A percentile compares a stretch with the other conserved stretches of the same genome.
Conservation (phyloP, 2,888 invertebrate genomes). For the Gymnosoma rotundatum region DNA sequence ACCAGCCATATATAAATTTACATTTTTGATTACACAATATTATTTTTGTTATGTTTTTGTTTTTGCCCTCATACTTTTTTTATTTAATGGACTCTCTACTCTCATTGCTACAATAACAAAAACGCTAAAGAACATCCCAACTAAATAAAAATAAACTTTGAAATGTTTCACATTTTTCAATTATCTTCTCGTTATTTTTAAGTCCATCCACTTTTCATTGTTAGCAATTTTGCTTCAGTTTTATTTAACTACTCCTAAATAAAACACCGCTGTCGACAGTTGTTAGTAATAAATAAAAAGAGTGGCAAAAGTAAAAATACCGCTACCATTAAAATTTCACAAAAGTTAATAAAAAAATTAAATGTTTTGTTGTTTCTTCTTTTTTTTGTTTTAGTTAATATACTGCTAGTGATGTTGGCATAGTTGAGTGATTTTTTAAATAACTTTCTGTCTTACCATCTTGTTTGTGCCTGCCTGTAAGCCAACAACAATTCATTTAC, state of each 20-base stretch:
- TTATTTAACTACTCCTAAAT: background rate
- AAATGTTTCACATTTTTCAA: slow-evolving; percentile 15
- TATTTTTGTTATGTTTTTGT: background rate
- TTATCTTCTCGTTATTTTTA: background rate
- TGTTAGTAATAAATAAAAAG: background rate
- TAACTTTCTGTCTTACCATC: background rate
- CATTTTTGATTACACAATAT: slow-evolving; percentile 58
- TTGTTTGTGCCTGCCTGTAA: slow-evolving; percentile 12
- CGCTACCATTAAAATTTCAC: slow-evolving; percentile 49
- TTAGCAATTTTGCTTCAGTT: too few species aligned
- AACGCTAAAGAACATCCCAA: background rate
- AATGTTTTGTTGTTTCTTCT: slow-evolving; percentile 17
- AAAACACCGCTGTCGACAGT: background rate
- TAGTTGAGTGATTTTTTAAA: slow-evolving; percentile 31
- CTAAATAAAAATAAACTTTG: slow-evolving; percentile 25
- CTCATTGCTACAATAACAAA: slow-evolving; percentile 9
- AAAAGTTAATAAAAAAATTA: slow-evolving; percentile 52
- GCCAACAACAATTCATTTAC: slow-evolving; percentile 3
- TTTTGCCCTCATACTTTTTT: background rate
- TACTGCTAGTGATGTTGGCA: slow-evolving; percentile 1
- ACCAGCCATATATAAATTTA: slow-evolving; percentile 57
- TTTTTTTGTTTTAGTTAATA: background rate
- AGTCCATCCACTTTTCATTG: background rate
- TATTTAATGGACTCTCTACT: background rate
- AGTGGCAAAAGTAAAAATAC: slow-evolving; percentile 11